A percentile compares a stretch with the other conserved stretches of the same genome.
Evolutionary conservation across 2,888 invertebrate species (phyloP).

Genomic region (Drosophila ochracea): DNA sequence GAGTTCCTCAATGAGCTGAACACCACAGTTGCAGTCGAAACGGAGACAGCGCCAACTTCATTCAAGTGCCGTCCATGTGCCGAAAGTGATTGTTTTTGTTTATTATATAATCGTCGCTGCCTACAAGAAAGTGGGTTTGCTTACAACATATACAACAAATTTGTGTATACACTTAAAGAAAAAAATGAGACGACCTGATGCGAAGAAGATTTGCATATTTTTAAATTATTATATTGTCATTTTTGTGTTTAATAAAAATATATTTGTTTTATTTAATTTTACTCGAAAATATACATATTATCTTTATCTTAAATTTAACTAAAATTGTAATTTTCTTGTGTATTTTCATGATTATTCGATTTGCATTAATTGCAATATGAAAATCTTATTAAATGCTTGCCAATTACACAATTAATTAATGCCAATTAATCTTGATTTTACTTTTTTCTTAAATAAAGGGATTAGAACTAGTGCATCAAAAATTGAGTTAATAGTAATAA

Average conservation of each 20-base stretch:
- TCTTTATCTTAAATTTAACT: background rate
- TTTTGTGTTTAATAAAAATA: background rate
- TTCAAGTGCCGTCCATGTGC: slow-evolving; percentile 70
- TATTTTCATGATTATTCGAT: background rate
- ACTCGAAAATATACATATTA: background rate
- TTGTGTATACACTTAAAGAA: slow-evolving; percentile 18
- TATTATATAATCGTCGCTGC: slow-evolving; percentile 59
- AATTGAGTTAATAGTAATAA: background rate
- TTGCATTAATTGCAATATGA: background rate
- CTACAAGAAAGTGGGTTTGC: slow-evolving; percentile 53
- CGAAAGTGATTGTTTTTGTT: slow-evolving; percentile 67
- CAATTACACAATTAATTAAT: background rate
- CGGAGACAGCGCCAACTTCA: slow-evolving; percentile 45
- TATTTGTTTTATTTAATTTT: background rate
- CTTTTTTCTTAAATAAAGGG: too few relatives aligned
- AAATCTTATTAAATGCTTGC: background rate
- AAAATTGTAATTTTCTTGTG: background rate
- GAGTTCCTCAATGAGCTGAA: slow-evolving; percentile 39
- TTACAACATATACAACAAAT: background rate
- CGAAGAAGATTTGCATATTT: background rate
- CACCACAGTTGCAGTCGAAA: slow-evolving; percentile 29
- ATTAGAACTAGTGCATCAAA: background rate
- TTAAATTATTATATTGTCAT: background rate
- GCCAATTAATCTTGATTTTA: background rate
- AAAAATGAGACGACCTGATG: background rate